These are phyloP conservation scores for Oncorhynchus clarkii DNA, from an alignment of 2,113 vertebrate species.

Conservation along the genomic window DNA sequence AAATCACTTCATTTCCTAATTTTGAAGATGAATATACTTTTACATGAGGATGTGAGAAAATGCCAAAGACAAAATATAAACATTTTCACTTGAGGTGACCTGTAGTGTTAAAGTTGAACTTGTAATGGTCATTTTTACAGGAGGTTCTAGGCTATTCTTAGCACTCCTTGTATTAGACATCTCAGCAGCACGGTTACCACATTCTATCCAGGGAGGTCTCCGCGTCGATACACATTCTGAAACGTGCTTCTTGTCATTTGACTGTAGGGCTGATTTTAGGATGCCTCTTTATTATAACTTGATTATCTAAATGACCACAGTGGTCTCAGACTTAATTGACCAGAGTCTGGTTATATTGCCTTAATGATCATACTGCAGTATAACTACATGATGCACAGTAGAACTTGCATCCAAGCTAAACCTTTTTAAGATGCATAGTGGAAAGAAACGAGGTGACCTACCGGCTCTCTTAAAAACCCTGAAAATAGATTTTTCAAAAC, in stretches of 20 bases:
- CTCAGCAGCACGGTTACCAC: too few relatives aligned
- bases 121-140: too few relatives aligned
- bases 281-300: not conserved
- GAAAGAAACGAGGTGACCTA: not conserved
- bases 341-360: too few relatives aligned
- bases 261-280: too few relatives aligned
- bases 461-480: not conserved
- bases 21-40: not conserved
- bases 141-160: too few relatives aligned
- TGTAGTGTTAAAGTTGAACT: too few relatives aligned
- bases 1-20: not conserved
- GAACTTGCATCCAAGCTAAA: not conserved
- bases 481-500: slow-evolving; percentile 12
- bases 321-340: not conserved
- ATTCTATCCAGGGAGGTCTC: too few relatives aligned
- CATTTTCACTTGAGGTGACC: not conserved
- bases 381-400: not conserved
- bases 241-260: too few relatives aligned
- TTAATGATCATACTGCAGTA: not conserved
- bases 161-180: too few relatives aligned
- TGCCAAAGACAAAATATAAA: not conserved
- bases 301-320: not conserved
- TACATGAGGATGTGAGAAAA: slow-evolving; percentile 2
- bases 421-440: not conserved
- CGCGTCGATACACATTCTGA: too few relatives aligned